Evolutionary conservation across 2,888 invertebrate species (phyloP).

Genomic region (Tortrix viridana): DNA sequence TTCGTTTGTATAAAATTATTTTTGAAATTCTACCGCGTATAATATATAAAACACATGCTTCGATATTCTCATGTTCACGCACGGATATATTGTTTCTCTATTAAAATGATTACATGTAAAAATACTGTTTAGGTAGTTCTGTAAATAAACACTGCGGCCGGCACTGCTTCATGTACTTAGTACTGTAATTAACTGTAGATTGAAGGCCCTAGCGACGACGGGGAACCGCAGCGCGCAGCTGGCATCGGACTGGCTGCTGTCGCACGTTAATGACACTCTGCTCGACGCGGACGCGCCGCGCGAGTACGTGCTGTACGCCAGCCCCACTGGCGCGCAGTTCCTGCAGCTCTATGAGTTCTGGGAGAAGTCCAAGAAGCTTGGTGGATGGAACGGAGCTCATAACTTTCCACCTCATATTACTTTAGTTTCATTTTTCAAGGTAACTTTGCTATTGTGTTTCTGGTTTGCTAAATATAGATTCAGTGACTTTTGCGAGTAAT

Average conservation of each 20-base stretch:
- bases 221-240: constrained; percentile 94
- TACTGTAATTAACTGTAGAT: constrained; percentile 75
- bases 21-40: too few species aligned
- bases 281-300: constrained; percentile 90
- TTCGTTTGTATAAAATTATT: too few species aligned
- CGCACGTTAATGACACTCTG: constrained; percentile 93
- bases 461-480: too few species aligned
- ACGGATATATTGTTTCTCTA: too few species aligned
- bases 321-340: constrained; percentile 90
- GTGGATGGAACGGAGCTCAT: constrained; percentile 96
- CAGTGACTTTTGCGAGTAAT: too few species aligned
- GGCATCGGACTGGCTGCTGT: constrained; percentile 95
- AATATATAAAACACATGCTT: too few species aligned
- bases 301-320: constrained; percentile 94
- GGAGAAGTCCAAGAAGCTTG: constrained; percentile 88
- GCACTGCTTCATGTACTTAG: too few species aligned
- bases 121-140: too few species aligned
- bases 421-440: constrained; percentile 94
- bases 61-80: too few species aligned
- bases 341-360: constrained; percentile 90
- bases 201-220: constrained; percentile 95
- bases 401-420: constrained; percentile 96
- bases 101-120: too few species aligned
- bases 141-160: too few species aligned
- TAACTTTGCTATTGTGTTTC: constrained; percentile 55